phyloP scores from a whole-genome alignment of 2,888 invertebrate genomes.

The Pammene aurita region DNA sequence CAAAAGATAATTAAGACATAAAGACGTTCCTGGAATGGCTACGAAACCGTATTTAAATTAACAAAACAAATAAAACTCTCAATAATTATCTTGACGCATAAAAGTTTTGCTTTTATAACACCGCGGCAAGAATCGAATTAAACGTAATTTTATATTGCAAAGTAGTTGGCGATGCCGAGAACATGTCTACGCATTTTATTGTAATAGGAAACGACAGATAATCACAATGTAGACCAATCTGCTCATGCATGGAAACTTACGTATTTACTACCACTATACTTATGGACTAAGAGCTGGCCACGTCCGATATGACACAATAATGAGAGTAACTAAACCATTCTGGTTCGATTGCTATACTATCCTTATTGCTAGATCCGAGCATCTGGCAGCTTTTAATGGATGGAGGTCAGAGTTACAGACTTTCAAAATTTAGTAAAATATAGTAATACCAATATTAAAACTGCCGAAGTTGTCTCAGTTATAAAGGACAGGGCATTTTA shows the following conservation, averaged over 20 bases:
- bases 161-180: neutral
- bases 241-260: neutral
- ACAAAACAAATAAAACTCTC: conserved; percentile 18
- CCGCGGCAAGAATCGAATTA: neutral
- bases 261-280: no score
- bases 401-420: no score
- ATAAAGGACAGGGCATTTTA: no score
- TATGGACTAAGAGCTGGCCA: no score
- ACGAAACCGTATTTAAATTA: conserved; percentile 32
- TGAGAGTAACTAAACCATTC: no score
- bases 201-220: neutral
- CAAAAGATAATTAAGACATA: conserved; percentile 65
- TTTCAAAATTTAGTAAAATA: no score
- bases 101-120: conserved; percentile 11
- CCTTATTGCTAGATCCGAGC: no score
- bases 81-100: conserved; percentile 21
- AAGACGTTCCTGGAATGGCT: conserved; percentile 56
- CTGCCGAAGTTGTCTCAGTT: no score
- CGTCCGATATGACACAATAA: no score
- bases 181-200: neutral
- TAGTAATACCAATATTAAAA: no score
- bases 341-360: no score
- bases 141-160: conserved; percentile 7
- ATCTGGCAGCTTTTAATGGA: no score
- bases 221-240: conserved; percentile 8